Conservation (phyloP, 2,797 vertebrate species). For the Sylvia borin region DNA sequence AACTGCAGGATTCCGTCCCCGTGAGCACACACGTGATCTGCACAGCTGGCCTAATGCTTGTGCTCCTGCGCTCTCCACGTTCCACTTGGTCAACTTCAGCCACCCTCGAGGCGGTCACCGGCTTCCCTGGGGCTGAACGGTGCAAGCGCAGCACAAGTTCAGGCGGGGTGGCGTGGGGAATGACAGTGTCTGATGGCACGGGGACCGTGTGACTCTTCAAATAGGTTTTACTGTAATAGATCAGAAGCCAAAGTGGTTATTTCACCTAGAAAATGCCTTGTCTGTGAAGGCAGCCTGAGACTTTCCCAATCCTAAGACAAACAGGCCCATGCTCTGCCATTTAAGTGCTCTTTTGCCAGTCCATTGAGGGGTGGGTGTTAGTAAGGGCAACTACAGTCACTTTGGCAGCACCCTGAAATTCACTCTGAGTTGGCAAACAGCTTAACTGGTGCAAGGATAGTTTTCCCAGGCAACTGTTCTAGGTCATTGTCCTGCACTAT, state of each 20-base stretch:
- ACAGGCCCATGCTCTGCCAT: not conserved
- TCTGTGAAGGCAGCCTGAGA: not conserved
- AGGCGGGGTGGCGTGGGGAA: not conserved
- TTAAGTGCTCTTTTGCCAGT: not conserved
- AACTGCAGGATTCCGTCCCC: not conserved
- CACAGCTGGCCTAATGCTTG: not conserved
- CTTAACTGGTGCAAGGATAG: not conserved
- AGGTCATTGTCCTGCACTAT: rapidly evolving
- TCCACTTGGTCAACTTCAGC: not conserved
- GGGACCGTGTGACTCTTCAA: not conserved
- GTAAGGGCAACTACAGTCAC: not conserved
- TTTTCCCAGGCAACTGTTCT: not conserved
- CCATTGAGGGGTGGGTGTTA: rapidly evolving
- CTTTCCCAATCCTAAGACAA: not conserved
- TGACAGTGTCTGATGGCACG: not conserved
- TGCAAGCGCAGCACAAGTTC: not conserved
- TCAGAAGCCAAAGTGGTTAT: not conserved
- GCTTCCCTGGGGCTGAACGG: not conserved
- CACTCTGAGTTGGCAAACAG: not conserved
- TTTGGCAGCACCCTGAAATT: not conserved
- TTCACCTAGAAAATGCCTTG: not conserved
- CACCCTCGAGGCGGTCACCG: rapidly evolving
- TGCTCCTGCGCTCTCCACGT: rapidly evolving
- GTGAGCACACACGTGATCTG: rapidly evolving
- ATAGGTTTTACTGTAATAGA: not conserved